Evolutionary conservation across 2,888 invertebrate species (phyloP), one percentile per base, ranked within the genome.

Genomic region (Argynnis bischoffii): DNA sequence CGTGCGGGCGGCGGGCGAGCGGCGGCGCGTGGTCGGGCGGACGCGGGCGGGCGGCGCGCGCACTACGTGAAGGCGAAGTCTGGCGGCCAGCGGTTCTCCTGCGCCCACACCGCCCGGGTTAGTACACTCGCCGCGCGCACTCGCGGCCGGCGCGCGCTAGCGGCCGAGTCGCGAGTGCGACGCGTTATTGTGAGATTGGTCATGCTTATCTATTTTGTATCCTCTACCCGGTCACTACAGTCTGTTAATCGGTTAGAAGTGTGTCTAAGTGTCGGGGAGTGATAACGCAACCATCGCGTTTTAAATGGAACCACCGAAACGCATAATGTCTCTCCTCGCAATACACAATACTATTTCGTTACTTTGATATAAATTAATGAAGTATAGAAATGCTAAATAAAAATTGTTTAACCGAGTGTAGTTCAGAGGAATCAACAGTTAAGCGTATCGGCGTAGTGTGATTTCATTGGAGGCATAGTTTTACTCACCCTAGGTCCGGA

Each of bases 401-500:
- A 11, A 41, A 11, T 41, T 8, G 35, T 41, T 41, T 41, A 41
- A 41, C 35, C 8, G 11, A 41, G 8, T 11, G 35, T 41, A 8
- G 1, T 41, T 41, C 2, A 2, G 35, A 41, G 35, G 35, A 11
- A 11, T 41, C 11, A 26, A 55, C 41, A 21, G 18, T 6, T 46
- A 53, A 8, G 53, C 60, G 64, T 64, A 14, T 35, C 60, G 50
- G 64, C n/a, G 31, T 41, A 21, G 31, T 41, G 41, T 51, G 26
- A 46, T 26, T 15, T 56, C 2, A n/a, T 26, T 13, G 8, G 35
- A 55, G 50, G 35, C 47, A n/a, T 15, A n/a, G 47, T 59, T 16
- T 56, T 55, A 94, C 96, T 96, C 95, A 97, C 97, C 95, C 95
- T 94, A 71, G 95, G 93, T 65, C 97, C 97, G 78, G 94, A 90